Conservation (phyloP, 1,140 invertebrate genomes). For the Drosophila sp. region DNA sequence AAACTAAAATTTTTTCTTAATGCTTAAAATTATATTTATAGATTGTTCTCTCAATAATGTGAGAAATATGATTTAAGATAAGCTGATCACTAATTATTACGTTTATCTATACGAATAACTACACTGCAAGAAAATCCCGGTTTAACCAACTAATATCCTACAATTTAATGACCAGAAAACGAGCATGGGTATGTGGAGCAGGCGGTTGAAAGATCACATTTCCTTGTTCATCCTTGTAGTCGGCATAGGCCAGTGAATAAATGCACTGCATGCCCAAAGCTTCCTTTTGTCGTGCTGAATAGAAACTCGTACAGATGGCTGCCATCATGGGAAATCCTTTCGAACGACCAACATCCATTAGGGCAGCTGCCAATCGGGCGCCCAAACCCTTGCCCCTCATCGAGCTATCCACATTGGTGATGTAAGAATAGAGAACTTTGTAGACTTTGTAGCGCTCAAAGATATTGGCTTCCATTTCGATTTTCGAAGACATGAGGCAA, state of each 20-base stretch:
- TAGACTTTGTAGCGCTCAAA: slow-evolving; percentile 36
- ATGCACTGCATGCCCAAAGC: slow-evolving; percentile 49
- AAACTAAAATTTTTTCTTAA: no score
- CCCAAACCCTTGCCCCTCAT: slow-evolving; percentile 50
- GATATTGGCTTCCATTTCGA: slow-evolving; percentile 38
- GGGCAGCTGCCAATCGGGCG: slow-evolving; percentile 26
- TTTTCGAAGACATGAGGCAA: slow-evolving; percentile 11
- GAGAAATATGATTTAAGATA: no score
- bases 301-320: slow-evolving; percentile 49
- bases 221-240: slow-evolving; percentile 46
- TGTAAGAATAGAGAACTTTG: slow-evolving; percentile 44
- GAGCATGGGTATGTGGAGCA: slow-evolving; percentile 38
- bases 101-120: no score
- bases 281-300: slow-evolving; percentile 47
- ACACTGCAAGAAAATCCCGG: no score
- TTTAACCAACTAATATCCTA: neutral
- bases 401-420: slow-evolving; percentile 33
- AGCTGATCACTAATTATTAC: no score
- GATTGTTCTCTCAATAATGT: no score
- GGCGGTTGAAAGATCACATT: slow-evolving; percentile 40
- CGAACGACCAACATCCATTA: slow-evolving; percentile 45
- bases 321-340: slow-evolving; percentile 45
- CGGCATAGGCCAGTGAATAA: slow-evolving; percentile 26
- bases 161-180: slow-evolving; percentile 37
- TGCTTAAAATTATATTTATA: no score